Evolutionary conservation across 2,888 invertebrate genomes (phyloP), one percentile per base, ranked within the genome.

Genomic region (Limnephilus auricula): DNA sequence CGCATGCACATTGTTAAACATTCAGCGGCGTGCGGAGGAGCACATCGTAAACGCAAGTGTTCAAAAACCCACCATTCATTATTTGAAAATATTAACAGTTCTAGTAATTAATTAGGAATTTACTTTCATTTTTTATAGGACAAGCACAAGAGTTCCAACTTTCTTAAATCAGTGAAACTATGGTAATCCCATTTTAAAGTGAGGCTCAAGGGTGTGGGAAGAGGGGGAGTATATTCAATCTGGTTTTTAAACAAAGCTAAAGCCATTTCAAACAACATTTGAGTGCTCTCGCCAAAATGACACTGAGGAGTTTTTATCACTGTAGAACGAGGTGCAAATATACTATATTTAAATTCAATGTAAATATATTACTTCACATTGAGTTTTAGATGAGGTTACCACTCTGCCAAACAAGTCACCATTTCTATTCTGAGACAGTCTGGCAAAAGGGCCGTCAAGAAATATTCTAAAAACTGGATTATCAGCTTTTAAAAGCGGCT

Each of bases 1-100:
- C 40, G 91, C 91, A 91, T 90, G 90, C 90, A 88, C 50, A 88
- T 45, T 82, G 80, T 89, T 82, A 89, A 45, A 89, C 86, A 86
- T 65, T 34, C 86, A 25, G 30, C 86, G 25, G 30, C 65, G 86
- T 86, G 65, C 86, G 45, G 31, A 40, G 37, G 37, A n/a, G 84
- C 30, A 85, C 84, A 37, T 65, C 5, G 6, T 65, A 65, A 34
- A 32, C 3, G 6, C 32, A 32, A 82, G 32, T 65, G 15, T 85
- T 45, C 30, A 40, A 37, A n/a, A 40, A 85, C 25, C 84, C 2
- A 30, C 84, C 30, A 85, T 85, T 85, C 30, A 85, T 45, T 85
- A 85, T 45, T 84, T 34, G 13, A 34, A n/a, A 85, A 40, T 30
- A 25, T 65, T 25, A 79, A 79, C 15, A 13, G 15, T 45, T 45